A percentile compares a stretch with the other conserved stretches of the same genome.
phyloP scores from a whole-genome alignment of 2,113 vertebrate genomes.

The Dissostichus mawsoni region DNA sequence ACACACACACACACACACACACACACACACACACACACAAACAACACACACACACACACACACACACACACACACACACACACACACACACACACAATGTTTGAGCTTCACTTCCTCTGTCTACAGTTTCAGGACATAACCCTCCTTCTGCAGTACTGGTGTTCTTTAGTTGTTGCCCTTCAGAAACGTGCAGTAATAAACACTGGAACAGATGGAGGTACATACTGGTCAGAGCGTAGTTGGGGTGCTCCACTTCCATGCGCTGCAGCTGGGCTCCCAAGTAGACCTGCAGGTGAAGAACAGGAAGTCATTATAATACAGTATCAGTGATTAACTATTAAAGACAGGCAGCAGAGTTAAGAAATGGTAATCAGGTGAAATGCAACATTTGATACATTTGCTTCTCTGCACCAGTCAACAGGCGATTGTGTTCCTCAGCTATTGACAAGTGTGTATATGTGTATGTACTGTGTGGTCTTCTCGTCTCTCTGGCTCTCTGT shows the following conservation, averaged over 20 bases:
- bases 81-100: constrained; percentile 23
- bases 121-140: too few species aligned
- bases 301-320: constrained; percentile 31
- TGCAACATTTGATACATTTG: not conserved
- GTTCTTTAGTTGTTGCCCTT: not conserved
- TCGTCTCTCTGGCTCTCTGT: too few species aligned
- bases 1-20: constrained; percentile 31
- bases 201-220: constrained; percentile 18
- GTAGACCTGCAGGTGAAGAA: constrained; percentile 85
- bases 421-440: too few species aligned
- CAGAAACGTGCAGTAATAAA: not conserved
- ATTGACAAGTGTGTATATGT: too few species aligned
- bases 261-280: constrained; percentile 95
- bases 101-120: constrained; percentile 48
- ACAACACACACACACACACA: constrained; percentile 40
- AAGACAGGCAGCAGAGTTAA: not conserved
- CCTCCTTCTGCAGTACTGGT: constrained; percentile 27
- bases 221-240: constrained; percentile 97
- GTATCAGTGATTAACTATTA: not conserved
- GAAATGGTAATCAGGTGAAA: not conserved
- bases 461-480: too few species aligned
- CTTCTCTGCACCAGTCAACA: too few species aligned
- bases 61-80: constrained; percentile 30
- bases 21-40: constrained; percentile 25
- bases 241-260: constrained; percentile 97